phyloP scores from a whole-genome alignment of 1,140 invertebrate genomes.

The Caerostris darwini region DNA sequence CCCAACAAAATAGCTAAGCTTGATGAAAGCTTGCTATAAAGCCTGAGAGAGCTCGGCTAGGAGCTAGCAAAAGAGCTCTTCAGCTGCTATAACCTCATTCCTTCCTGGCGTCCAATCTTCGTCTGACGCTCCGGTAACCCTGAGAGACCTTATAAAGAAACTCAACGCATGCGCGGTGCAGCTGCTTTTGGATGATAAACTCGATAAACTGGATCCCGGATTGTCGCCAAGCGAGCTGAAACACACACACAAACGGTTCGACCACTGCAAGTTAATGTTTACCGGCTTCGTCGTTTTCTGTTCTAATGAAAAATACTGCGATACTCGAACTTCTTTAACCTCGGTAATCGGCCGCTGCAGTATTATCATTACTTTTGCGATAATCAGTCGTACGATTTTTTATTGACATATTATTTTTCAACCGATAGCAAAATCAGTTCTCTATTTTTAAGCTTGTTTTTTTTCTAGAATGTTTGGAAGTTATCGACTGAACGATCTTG shows the following conservation, averaged over 20 bases:
- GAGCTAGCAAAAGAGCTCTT: conserved; percentile 55
- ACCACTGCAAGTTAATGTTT: not conserved
- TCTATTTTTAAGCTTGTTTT: not conserved
- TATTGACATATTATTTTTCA: conserved; percentile 4
- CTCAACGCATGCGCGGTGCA: not conserved
- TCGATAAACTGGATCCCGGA: conserved; percentile 27
- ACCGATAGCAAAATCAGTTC: conserved; percentile 7
- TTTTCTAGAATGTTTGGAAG: not conserved
- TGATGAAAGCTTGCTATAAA: conserved; percentile 59
- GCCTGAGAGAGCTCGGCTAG: conserved; percentile 64
- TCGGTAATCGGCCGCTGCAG: not conserved
- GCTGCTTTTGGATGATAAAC: not conserved
- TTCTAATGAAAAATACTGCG: not conserved
- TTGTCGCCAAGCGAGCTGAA: conserved; percentile 8
- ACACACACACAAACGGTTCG: not conserved
- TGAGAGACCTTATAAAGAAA: not conserved
- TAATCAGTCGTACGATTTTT: conserved; percentile 24
- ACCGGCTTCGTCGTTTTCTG: not conserved
- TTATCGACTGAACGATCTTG: not conserved
- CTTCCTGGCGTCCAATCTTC: conserved; percentile 10
- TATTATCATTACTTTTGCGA: conserved; percentile 2
- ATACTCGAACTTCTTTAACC: conserved; percentile 10
- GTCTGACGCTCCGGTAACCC: not conserved
- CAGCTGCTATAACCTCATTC: conserved; percentile 58
- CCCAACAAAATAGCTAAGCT: conserved; percentile 69